phyloP scores from a whole-genome alignment of 2,888 invertebrate genomes.

The Merodon equestris region DNA sequence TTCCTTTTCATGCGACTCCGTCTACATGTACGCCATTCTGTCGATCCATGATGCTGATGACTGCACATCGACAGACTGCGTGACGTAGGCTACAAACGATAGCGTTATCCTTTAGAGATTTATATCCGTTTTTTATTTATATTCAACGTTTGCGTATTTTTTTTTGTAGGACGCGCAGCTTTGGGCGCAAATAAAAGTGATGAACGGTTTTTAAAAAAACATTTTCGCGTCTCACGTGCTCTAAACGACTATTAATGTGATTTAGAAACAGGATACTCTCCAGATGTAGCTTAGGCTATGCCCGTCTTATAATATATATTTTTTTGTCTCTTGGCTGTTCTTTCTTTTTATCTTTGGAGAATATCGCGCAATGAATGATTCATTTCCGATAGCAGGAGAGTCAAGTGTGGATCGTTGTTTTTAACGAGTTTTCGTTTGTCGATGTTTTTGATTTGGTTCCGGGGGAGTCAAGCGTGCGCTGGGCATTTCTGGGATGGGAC shows the following conservation, averaged over 20 bases:
- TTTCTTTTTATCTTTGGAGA: slow-evolving; percentile 16
- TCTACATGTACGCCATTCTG: too few species aligned
- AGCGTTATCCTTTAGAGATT: slow-evolving; percentile 62
- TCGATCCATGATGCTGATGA: too few species aligned
- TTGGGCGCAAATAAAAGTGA: slow-evolving; percentile 68
- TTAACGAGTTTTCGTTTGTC: slow-evolving; percentile 55
- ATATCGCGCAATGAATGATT: slow-evolving; percentile 62
- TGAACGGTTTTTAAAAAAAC: slow-evolving; percentile 71
- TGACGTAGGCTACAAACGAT: slow-evolving; percentile 39
- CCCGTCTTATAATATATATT: neutral
- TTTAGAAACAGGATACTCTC: slow-evolving; percentile 63
- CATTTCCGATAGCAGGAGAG: slow-evolving; percentile 63
- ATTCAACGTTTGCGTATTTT: slow-evolving; percentile 6
- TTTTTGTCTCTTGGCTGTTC: too few species aligned
- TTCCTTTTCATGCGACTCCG: too few species aligned
- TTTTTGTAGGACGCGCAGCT: slow-evolving; percentile 6
- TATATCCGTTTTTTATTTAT: slow-evolving; percentile 51
- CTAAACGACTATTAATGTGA: slow-evolving; percentile 69
- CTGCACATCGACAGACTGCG: slow-evolving; percentile 38
- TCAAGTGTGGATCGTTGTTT: slow-evolving; percentile 40
- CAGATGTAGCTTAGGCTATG: slow-evolving; percentile 58
- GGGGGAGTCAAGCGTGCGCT: neutral
- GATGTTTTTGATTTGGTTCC: neutral
- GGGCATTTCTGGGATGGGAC: slow-evolving; percentile 1
- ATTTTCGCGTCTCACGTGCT: slow-evolving; percentile 69